These are phyloP conservation scores for Elgaria multicarinata DNA, from an alignment of 2,113 vertebrate genomes.

Conservation along the genomic window DNA sequence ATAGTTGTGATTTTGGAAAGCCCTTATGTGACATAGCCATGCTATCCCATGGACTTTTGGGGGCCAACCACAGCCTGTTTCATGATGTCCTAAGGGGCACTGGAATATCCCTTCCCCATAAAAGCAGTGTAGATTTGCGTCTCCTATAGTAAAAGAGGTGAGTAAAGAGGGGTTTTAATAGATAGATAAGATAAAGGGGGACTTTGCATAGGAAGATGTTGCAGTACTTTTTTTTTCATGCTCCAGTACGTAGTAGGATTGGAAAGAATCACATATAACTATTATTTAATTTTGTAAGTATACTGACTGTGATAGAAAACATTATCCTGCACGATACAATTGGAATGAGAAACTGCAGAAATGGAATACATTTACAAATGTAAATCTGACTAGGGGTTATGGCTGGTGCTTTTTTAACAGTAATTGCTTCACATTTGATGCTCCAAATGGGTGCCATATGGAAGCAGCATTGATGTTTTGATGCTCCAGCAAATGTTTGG, in stretches of 20 bases:
- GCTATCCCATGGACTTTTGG: neutral
- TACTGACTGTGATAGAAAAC: neutral
- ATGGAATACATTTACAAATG: neutral
- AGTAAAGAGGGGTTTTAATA: neutral
- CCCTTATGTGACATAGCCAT: neutral
- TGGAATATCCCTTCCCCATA: neutral
- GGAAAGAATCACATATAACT: neutral
- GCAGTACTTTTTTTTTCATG: neutral
- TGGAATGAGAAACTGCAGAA: neutral
- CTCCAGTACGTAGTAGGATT: neutral
- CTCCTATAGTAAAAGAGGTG: neutral
- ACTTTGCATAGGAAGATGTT: neutral
- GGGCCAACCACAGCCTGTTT: neutral
- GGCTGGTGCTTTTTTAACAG: neutral
- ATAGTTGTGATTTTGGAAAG: neutral
- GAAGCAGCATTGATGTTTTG: neutral
- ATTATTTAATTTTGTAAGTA: neutral
- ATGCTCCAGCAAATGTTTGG: neutral
- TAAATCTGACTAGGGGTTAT: neutral
- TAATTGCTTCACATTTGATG: conserved; percentile 21
- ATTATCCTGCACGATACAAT: neutral
- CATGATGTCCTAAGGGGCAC: neutral
- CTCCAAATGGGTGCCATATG: conserved; percentile 6
- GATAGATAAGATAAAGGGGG: neutral
- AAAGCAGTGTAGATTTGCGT: neutral